Conservation (phyloP, 1,140 invertebrate species). For the Lepidurus couesii region DNA sequence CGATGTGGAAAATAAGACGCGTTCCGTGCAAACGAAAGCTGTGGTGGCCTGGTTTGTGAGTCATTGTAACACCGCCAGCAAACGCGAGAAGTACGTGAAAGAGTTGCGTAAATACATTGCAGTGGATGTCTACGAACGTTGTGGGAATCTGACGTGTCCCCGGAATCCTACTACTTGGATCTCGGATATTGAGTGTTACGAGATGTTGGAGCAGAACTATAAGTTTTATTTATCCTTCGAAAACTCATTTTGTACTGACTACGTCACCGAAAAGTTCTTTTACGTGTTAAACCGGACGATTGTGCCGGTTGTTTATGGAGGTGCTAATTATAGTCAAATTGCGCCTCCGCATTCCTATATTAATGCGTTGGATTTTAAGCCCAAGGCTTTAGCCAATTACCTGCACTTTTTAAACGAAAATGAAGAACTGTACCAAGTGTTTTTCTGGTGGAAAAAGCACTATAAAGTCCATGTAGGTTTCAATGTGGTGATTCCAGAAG, state of each 20-base stretch:
- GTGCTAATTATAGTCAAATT: conserved; percentile 32
- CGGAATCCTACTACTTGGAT: background rate
- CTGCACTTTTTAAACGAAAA: conserved; percentile 28
- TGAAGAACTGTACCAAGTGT: conserved; percentile 28
- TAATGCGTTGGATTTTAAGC: conserved; percentile 24
- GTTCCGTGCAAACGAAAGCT: conserved; percentile 29
- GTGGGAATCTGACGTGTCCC: conserved; percentile 38
- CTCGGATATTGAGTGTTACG: conserved; percentile 43
- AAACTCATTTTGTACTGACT: conserved; percentile 40
- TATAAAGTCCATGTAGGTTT: conserved; percentile 30
- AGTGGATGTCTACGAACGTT: conserved; percentile 51
- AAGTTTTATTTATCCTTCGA: conserved; percentile 36
- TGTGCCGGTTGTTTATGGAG: conserved; percentile 34
- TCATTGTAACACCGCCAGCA: conserved; percentile 39
- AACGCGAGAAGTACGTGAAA: conserved; percentile 40
- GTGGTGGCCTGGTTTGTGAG: conserved; percentile 40
- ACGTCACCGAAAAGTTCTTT: conserved; percentile 43
- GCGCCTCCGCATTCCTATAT: conserved; percentile 34
- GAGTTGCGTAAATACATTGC: conserved; percentile 45
- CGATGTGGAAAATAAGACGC: background rate
- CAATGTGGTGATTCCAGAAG: conserved; percentile 84
- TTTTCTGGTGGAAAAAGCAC: conserved; percentile 35
- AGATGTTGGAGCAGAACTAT: conserved; percentile 35
- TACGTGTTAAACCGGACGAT: conserved; percentile 31
- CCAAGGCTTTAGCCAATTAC: conserved; percentile 29